These are phyloP conservation scores for Philaethria dido DNA, from an alignment of 2,888 invertebrate species.

Conservation along the genomic window DNA sequence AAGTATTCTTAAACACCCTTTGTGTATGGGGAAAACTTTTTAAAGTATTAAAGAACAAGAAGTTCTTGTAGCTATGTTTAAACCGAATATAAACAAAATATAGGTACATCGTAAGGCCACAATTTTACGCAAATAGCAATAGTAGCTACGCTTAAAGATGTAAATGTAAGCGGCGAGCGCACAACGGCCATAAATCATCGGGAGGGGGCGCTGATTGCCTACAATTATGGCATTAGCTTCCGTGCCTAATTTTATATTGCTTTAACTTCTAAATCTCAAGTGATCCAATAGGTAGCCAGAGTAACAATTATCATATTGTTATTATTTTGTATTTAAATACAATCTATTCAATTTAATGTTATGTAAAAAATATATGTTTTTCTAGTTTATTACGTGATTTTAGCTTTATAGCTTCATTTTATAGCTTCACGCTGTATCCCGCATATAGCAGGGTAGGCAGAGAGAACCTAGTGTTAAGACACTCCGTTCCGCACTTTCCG, in stretches of 20 bases:
- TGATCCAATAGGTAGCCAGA: slow-evolving; percentile 55
- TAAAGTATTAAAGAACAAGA: not conserved
- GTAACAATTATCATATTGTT: slow-evolving; percentile 35
- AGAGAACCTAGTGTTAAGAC: too few species aligned
- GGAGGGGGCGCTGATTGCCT: slow-evolving; percentile 77
- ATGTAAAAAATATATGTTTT: too few species aligned
- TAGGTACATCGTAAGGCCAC: slow-evolving; percentile 39
- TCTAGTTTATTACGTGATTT: too few species aligned
- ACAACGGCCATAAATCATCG: slow-evolving; percentile 68
- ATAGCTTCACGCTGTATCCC: too few species aligned
- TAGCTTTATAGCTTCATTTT: too few species aligned
- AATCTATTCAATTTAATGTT: not conserved
- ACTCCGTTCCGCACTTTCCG: too few species aligned
- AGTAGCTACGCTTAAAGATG: slow-evolving; percentile 62
- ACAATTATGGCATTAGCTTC: slow-evolving; percentile 81
- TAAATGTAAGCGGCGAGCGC: slow-evolving; percentile 59
- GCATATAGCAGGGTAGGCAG: too few species aligned
- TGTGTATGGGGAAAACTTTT: not conserved
- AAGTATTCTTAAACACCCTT: slow-evolving; percentile 2
- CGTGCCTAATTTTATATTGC: slow-evolving; percentile 74
- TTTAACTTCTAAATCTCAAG: slow-evolving; percentile 50
- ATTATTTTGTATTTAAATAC: not conserved
- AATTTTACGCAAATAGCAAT: slow-evolving; percentile 45
- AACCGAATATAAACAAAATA: slow-evolving; percentile 38
- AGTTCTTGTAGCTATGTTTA: not conserved